These are phyloP conservation scores for Babylonia areolata DNA, from an alignment of 1,140 invertebrate species.

Conservation along the genomic window DNA sequence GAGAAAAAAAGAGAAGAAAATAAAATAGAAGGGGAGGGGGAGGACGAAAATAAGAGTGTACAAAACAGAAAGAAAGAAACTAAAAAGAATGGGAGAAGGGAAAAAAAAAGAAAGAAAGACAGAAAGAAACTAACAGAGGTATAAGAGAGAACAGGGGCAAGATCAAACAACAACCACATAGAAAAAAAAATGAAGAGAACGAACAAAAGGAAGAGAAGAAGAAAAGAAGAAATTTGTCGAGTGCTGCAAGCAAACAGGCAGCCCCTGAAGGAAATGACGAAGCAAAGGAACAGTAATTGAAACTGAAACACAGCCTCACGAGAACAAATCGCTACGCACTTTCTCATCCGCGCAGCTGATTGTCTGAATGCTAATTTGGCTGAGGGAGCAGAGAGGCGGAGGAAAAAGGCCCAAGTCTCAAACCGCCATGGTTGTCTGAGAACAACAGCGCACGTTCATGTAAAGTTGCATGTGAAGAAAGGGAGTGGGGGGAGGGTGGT, in stretches of 20 bases:
- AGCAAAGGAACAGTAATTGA: background rate
- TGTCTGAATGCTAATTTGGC: background rate
- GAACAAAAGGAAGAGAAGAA: background rate
- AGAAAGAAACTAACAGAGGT: too few relatives aligned
- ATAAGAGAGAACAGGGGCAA: too few relatives aligned
- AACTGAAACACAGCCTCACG: background rate
- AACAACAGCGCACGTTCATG: background rate
- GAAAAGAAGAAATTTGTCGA: background rate
- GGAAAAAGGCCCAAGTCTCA: background rate
- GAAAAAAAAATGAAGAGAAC: too few relatives aligned
- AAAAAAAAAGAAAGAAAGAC: too few relatives aligned
- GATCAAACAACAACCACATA: too few relatives aligned
- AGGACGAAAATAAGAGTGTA: too few relatives aligned
- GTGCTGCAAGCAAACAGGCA: background rate
- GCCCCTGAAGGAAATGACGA: background rate
- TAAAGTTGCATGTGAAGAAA: background rate
- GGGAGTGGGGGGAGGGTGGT: background rate
- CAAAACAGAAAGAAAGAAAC: too few relatives aligned
- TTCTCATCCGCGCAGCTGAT: background rate
- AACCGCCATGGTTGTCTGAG: background rate
- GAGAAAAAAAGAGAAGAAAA: too few relatives aligned
- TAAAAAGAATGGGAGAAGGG: too few relatives aligned
- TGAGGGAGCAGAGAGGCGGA: background rate
- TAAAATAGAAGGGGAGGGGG: too few relatives aligned
- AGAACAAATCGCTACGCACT: conserved; percentile 1